A percentile compares a stretch with the other conserved stretches of the same genome.
phyloP scores from a whole-genome alignment of 2,888 invertebrate genomes.

The Cheilosia pagana region DNA sequence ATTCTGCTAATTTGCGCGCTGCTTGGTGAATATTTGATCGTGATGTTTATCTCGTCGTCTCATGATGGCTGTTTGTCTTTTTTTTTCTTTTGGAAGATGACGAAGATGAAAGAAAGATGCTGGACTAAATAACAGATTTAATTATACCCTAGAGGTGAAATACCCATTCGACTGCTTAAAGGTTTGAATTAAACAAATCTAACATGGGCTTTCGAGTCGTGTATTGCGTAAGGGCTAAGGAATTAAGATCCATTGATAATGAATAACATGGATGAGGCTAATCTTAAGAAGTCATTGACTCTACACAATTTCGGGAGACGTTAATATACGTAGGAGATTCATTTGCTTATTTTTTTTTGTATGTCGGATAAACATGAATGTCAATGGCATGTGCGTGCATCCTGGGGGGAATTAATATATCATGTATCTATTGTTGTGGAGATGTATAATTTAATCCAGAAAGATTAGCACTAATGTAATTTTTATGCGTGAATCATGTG shows the following conservation, averaged over 20 bases:
- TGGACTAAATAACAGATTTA: slow-evolving; percentile 49
- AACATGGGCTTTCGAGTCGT: slow-evolving; percentile 33
- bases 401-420: slow-evolving; percentile 58
- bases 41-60: slow-evolving; percentile 23
- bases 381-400: slow-evolving; percentile 20
- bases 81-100: slow-evolving; percentile 4
- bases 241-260: slow-evolving; percentile 51
- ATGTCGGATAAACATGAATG: slow-evolving; percentile 3
- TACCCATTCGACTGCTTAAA: slow-evolving; percentile 33
- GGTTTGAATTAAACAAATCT: slow-evolving; percentile 45
- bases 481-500: not conserved
- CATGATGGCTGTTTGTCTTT: not conserved
- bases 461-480: not conserved
- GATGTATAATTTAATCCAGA: not conserved
- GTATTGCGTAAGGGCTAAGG: slow-evolving; percentile 47
- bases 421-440: slow-evolving; percentile 36
- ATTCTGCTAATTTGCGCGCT: not conserved
- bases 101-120: slow-evolving; percentile 2
- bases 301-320: not conserved
- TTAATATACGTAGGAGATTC: slow-evolving; percentile 23
- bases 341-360: slow-evolving; percentile 11
- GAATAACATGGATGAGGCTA: slow-evolving; percentile 37
- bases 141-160: slow-evolving; percentile 49
- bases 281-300: slow-evolving; percentile 59
- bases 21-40: slow-evolving; percentile 4